A percentile compares a stretch with the other conserved stretches of the same genome.
Conservation (phyloP, 2,888 invertebrate species). For the Steromphala cineraria region DNA sequence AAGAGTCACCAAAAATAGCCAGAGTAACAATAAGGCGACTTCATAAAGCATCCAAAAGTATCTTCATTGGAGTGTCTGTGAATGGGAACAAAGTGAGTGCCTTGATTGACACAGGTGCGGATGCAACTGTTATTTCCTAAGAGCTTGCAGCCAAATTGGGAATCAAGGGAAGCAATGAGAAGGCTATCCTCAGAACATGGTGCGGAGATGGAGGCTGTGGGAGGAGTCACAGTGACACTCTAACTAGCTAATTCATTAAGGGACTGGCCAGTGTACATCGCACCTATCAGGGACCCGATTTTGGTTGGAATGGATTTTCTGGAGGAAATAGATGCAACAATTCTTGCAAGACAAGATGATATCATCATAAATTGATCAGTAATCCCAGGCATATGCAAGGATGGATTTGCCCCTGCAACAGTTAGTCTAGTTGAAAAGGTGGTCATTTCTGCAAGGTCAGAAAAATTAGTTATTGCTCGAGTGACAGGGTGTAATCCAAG, state of each 20-base stretch:
- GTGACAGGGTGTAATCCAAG: not conserved
- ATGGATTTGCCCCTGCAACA: not conserved
- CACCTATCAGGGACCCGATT: not conserved
- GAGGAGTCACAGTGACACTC: not conserved
- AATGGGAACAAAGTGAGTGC: not conserved
- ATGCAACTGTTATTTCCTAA: not conserved
- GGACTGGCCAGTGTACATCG: not conserved
- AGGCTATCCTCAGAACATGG: not conserved
- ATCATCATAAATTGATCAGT: not conserved
- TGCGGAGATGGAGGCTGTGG: not conserved
- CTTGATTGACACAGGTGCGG: not conserved
- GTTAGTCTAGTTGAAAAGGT: not conserved
- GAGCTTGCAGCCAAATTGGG: not conserved
- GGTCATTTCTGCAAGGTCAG: not conserved
- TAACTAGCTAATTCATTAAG: not conserved
- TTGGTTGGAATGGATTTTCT: not conserved
- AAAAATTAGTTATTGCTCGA: not conserved
- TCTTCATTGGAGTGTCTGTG: not conserved
- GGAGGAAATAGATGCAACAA: not conserved
- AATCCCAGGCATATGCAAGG: not conserved
- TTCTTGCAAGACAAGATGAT: not conserved
- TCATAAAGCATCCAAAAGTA: not conserved
- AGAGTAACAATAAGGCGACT: too few species aligned
- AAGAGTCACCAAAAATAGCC: not conserved
- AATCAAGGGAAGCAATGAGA: not conserved